Conservation (phyloP, 2,888 invertebrate species). For the Clusia tigrina region DNA sequence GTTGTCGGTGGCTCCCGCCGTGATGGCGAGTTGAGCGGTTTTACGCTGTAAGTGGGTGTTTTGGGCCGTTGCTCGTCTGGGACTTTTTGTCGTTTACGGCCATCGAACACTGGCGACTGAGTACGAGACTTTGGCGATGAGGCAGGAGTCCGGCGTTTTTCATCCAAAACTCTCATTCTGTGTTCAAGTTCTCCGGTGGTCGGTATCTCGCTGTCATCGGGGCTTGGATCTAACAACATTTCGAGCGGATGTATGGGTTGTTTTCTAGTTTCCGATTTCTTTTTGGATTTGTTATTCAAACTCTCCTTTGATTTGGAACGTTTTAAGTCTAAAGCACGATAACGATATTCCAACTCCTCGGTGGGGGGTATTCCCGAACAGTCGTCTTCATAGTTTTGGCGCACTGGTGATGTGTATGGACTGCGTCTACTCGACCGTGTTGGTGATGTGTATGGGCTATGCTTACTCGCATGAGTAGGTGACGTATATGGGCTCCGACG, state of each 20-base stretch:
- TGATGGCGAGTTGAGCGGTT: slow-evolving; percentile 45
- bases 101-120: slow-evolving; percentile 52
- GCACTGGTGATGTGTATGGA: slow-evolving; percentile 43
- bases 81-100: slow-evolving; percentile 46
- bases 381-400: slow-evolving; percentile 35
- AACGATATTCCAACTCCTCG: slow-evolving; percentile 52
- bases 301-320: slow-evolving; percentile 49
- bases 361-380: slow-evolving; percentile 45
- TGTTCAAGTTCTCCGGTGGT: slow-evolving; percentile 59
- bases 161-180: slow-evolving; percentile 56
- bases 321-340: slow-evolving; percentile 51
- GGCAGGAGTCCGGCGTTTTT: slow-evolving; percentile 43
- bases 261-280: slow-evolving; percentile 43
- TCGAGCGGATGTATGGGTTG: slow-evolving; percentile 56
- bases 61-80: slow-evolving; percentile 40
- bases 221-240: slow-evolving; percentile 57
- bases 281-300: slow-evolving; percentile 31
- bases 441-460: slow-evolving; percentile 26
- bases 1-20: slow-evolving; percentile 53
- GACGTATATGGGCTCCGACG: slow-evolving; percentile 19
- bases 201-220: slow-evolving; percentile 52
- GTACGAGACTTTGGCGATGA: slow-evolving; percentile 43
- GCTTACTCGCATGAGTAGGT: slow-evolving; percentile 20
- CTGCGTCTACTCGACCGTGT: slow-evolving; percentile 21
- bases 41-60: slow-evolving; percentile 48